Percentiles rank a stretch among this genome's conserved stretches.
These are phyloP conservation scores for Andrena flavipes DNA, from an alignment of 2,888 invertebrate genomes.

Conservation along the genomic window DNA sequence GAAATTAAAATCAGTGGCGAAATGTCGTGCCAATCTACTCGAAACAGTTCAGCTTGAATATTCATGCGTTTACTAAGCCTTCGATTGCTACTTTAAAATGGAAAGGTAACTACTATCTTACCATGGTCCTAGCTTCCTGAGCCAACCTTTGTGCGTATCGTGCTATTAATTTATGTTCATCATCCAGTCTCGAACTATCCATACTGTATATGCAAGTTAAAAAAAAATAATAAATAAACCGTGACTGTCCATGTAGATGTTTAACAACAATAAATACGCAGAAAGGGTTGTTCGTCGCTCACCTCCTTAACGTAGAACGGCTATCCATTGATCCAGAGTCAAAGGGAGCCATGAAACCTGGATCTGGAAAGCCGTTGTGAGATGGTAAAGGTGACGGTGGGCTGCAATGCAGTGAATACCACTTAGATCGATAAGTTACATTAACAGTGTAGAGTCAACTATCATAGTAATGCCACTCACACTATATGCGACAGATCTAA, in stretches of 20 bases:
- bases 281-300: conserved; percentile 31
- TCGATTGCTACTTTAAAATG: no score
- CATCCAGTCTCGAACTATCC: conserved; percentile 87
- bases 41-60: background rate
- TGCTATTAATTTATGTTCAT: conserved; percentile 98
- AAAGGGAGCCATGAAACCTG: conserved; percentile 88
- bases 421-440: conserved; percentile 46
- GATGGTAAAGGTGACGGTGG: conserved; percentile 97
- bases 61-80: conserved; percentile 2
- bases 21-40: background rate
- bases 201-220: conserved; percentile 74
- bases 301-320: conserved; percentile 88
- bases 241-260: conserved; percentile 45
- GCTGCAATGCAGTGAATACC: conserved; percentile 84
- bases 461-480: conserved; percentile 86
- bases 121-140: conserved; percentile 93
- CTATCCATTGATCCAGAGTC: conserved; percentile 92
- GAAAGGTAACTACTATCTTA: conserved; percentile 74
- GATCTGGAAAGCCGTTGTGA: conserved; percentile 96
- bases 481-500: conserved; percentile 98
- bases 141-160: conserved; percentile 98
- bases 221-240: conserved; percentile 64
- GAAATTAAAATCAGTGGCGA: conserved; percentile 62
- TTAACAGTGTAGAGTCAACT: background rate
- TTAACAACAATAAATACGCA: conserved; percentile 50